phyloP scores from a whole-genome alignment of 2,113 vertebrate genomes.

The Toxotes chatareus region DNA sequence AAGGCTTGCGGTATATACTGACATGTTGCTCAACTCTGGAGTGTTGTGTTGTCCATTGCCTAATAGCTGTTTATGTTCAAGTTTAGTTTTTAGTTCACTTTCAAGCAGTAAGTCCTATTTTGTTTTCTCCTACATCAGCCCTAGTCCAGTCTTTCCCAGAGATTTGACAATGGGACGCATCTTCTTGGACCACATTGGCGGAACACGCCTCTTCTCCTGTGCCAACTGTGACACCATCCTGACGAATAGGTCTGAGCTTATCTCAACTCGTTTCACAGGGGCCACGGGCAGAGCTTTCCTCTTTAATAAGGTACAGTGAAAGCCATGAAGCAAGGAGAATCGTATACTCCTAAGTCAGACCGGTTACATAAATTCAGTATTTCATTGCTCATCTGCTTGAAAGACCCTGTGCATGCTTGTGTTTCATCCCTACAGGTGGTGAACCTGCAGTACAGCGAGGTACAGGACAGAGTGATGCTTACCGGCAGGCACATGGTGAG shows the following conservation, averaged over 20 bases:
- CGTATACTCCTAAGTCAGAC: neutral
- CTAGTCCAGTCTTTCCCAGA: neutral
- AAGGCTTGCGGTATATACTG: too few relatives aligned
- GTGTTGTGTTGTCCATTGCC: too few relatives aligned
- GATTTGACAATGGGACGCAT: conserved; percentile 92
- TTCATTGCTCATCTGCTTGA: neutral
- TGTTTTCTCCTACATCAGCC: neutral
- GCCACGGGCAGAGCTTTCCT: conserved; percentile 97
- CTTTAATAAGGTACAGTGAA: conserved; percentile 92
- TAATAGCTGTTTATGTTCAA: neutral
- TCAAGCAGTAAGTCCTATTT: neutral
- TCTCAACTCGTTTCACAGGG: conserved; percentile 97
- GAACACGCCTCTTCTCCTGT: conserved; percentile 97
- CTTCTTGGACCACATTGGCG: conserved; percentile 98
- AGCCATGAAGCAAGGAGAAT: neutral
- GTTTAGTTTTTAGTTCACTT: neutral
- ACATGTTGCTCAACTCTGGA: neutral
- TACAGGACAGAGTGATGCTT: conserved; percentile 98
- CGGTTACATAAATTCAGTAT: neutral
- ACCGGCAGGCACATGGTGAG: conserved; percentile 98
- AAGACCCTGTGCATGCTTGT: neutral
- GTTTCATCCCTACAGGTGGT: conserved; percentile 88
- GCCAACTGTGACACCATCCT: conserved; percentile 98
- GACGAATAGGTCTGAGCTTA: conserved; percentile 97
- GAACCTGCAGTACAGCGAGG: conserved; percentile 98